Percentiles rank a stretch among this genome's conserved stretches.
phyloP scores from a whole-genome alignment of 2,797 vertebrate species.

The Anas georgica region DNA sequence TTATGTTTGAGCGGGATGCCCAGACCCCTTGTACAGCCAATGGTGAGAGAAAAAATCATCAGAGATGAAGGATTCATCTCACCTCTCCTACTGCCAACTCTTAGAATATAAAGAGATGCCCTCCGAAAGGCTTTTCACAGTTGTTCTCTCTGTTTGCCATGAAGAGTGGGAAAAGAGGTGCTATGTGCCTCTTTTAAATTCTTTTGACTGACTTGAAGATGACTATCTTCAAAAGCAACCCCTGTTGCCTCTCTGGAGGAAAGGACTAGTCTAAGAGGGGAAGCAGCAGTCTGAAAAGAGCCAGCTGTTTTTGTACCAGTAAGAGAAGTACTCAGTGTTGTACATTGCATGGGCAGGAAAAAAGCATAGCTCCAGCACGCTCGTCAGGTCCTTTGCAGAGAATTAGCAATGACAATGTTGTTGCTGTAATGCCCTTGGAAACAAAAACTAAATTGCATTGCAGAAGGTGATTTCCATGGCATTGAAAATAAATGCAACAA shows the following conservation, averaged over 20 bases:
- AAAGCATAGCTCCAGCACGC: accelerated
- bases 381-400: background rate
- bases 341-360: background rate
- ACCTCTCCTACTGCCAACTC: background rate
- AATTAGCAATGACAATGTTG: no score
- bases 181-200: background rate
- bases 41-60: background rate
- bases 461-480: background rate
- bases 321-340: background rate
- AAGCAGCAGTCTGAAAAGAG: background rate
- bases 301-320: accelerated
- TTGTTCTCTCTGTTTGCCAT: background rate
- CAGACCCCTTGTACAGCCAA: background rate
- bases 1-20: background rate
- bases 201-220: background rate
- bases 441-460: background rate
- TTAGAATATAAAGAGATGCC: background rate
- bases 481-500: background rate
- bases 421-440: no score
- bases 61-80: background rate
- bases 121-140: background rate
- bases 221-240: background rate
- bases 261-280: background rate
- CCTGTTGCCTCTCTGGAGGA: background rate
- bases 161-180: background rate